Evolutionary conservation across 2,797 vertebrate genomes (phyloP).

Genomic region (Phrynocephalus vlangalii): DNA sequence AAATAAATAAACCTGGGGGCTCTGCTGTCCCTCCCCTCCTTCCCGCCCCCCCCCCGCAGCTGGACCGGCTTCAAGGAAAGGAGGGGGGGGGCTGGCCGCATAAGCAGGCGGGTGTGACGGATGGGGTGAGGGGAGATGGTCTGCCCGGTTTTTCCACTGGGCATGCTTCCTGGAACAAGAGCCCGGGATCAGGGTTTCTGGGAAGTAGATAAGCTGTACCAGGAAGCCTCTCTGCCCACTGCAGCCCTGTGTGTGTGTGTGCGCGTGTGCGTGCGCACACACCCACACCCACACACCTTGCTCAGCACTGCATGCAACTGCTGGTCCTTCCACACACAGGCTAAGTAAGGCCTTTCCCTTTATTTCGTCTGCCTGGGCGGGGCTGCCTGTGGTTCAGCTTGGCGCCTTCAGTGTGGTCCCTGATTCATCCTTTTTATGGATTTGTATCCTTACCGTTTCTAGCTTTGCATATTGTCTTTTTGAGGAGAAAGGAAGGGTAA

Average conservation of each 20-base stretch:
- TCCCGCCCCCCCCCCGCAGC: neutral
- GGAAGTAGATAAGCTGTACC: neutral
- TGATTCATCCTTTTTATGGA: too few species aligned
- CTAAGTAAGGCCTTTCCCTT: too few species aligned
- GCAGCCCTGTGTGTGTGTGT: neutral
- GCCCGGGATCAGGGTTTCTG: neutral
- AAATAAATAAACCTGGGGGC: too few species aligned
- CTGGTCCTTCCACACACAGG: too few species aligned
- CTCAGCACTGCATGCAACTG: too few species aligned
- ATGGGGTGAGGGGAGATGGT: neutral
- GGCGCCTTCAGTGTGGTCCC: too few species aligned
- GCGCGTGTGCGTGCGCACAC: neutral
- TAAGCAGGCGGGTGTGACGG: neutral
- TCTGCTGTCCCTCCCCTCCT: neutral
- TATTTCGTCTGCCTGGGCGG: too few species aligned
- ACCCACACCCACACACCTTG: neutral
- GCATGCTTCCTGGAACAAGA: neutral
- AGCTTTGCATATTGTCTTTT: too few species aligned
- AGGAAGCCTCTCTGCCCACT: neutral
- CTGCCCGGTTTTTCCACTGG: too few species aligned
- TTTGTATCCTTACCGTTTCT: too few species aligned
- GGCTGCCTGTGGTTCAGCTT: too few species aligned
- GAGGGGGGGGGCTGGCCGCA: neutral
- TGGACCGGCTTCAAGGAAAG: neutral
- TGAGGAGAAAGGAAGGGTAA: too few species aligned